Base-by-base conservation (phyloP, 2,888 invertebrate genomes). In the Copidosoma aretas region DNA sequence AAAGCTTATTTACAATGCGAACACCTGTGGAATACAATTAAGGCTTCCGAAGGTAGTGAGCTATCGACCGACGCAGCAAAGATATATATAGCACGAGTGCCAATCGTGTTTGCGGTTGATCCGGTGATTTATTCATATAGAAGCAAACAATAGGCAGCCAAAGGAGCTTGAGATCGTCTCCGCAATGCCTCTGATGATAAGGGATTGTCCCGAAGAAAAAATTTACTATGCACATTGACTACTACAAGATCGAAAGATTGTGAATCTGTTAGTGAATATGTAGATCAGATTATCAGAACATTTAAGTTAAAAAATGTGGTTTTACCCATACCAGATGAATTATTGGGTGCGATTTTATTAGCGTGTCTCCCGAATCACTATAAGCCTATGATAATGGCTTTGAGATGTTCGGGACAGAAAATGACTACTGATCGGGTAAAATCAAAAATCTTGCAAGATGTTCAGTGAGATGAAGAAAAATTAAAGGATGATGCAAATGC, bases 121-220 rank as follows among this genome's bases (percentile, higher is more conserved):
- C 74, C 75, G 3, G 63, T 74, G 21, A 75, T 75, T 63, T 77
- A 76, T 67, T 71, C 76, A 5, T 77, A 80, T 60, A 73, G 80
- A 17, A 73, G 76, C 63, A 62, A 71, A 21, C 71, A 75, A 8
- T 64, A 53, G 5, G 73, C 72, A 4, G 75, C 77, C 8, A 77
- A 76, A 32, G 32, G 32, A 32, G 32, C 32, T 32, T 32, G 32
- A 8, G 32, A 32, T 8, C 3, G 32, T 32, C 32, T 32, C 3
- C 32, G 32, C 32, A 32, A 32, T 32, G 32, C 32, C 32, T 32
- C 8, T 32, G 32, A 32, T 8, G 32, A 32, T 8, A 32, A 32
- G 8, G 32, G 32, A 5, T 8, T 32, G 8, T 32, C 32, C 32
- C 32, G 32, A 32, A 32, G 32, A 32, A 8, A 5, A 32, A 32